These are phyloP conservation scores for Rhineura floridana DNA, from an alignment of 2,113 vertebrate species.

Conservation along the genomic window DNA sequence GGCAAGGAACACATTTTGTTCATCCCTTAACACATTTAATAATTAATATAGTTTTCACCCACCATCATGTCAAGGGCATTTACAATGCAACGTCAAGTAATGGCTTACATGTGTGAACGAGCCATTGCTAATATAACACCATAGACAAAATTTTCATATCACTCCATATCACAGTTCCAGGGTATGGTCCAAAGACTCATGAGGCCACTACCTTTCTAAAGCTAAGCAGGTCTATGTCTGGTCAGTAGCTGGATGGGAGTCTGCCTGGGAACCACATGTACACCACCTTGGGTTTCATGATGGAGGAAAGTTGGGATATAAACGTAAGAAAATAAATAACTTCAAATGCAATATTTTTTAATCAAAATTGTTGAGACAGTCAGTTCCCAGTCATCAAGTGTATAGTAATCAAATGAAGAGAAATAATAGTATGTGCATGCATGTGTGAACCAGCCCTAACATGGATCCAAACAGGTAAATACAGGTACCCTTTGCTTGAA, in stretches of 20 bases:
- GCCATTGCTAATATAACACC: neutral
- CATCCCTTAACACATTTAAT: neutral
- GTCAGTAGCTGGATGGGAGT: too few relatives aligned
- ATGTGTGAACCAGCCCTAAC: neutral
- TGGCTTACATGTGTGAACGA: neutral
- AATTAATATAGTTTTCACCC: slow-evolving; percentile 5
- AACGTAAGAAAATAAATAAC: too few relatives aligned
- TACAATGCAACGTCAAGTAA: neutral
- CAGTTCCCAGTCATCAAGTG: neutral
- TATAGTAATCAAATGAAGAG: too few relatives aligned
- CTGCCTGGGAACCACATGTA: too few relatives aligned
- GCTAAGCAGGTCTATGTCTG: too few relatives aligned
- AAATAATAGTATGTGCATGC: neutral
- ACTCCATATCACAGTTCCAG: neutral
- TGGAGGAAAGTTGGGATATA: too few relatives aligned
- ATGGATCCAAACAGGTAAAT: neutral
- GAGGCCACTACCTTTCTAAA: too few relatives aligned
- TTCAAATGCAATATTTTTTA: too few relatives aligned
- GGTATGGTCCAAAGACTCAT: neutral
- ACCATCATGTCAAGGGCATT: neutral
- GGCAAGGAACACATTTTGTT: slow-evolving; percentile 2
- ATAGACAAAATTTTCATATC: neutral
- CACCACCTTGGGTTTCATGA: too few relatives aligned
- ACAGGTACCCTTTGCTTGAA: neutral
- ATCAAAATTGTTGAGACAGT: neutral